A percentile compares a stretch with the other conserved stretches of the same genome.
These are phyloP conservation scores for Erannis defoliaria DNA, from an alignment of 2,888 invertebrate species.

Conservation along the genomic window DNA sequence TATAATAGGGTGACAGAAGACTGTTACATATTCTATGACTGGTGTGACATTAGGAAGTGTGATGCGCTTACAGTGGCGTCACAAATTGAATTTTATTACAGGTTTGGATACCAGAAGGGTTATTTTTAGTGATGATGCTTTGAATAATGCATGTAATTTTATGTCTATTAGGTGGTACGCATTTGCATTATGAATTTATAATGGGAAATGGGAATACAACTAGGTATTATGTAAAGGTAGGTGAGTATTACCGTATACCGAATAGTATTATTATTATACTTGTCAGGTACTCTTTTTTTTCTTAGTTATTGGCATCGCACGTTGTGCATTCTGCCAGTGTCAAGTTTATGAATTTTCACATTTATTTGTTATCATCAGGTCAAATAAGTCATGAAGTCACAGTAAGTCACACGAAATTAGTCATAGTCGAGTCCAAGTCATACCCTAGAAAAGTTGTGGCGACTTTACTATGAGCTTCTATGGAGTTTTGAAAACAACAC, in stretches of 20 bases:
- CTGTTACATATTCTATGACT: neutral
- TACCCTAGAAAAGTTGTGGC: no score
- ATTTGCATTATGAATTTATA: slow-evolving; percentile 37
- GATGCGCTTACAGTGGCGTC: slow-evolving; percentile 69
- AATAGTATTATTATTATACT: no score
- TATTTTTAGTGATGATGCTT: slow-evolving; percentile 44
- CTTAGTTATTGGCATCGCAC: no score
- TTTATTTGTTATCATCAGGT: no score
- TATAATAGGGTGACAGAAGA: neutral
- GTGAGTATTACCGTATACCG: neutral
- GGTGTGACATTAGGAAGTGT: slow-evolving; percentile 58
- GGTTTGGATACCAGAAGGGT: slow-evolving; percentile 48
- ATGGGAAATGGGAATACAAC: slow-evolving; percentile 19
- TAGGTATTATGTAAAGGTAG: neutral
- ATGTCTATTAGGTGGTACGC: slow-evolving; percentile 46
- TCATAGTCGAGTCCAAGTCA: no score
- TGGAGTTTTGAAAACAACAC: no score
- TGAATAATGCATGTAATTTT: slow-evolving; percentile 55
- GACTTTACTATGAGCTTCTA: no score
- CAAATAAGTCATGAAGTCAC: no score
- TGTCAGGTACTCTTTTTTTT: no score
- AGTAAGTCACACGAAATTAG: no score
- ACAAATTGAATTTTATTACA: slow-evolving; percentile 82
- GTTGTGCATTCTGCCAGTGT: no score
- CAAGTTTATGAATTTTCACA: no score